phyloP scores from a whole-genome alignment of 2,797 vertebrate species.

The Ctenopoma multispine region DNA sequence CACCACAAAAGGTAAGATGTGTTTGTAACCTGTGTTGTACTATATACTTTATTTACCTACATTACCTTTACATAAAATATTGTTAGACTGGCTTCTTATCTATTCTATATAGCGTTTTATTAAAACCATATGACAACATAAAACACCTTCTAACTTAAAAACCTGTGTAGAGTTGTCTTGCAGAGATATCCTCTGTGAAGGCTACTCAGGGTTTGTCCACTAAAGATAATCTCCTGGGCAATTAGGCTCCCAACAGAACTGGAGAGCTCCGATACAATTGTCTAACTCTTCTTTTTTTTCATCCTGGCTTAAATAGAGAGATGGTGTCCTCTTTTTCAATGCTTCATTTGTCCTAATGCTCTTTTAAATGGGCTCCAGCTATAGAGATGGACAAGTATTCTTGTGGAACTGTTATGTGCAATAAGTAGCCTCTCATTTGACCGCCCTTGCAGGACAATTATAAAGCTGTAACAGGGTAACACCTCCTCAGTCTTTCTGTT shows the following conservation, averaged over 20 bases:
- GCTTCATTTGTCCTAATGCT: slow-evolving; percentile 78
- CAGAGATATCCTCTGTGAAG: slow-evolving; percentile 51
- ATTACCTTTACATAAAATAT: no score
- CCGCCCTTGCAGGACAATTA: slow-evolving; percentile 82
- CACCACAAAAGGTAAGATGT: no score
- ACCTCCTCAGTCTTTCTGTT: slow-evolving; percentile 77
- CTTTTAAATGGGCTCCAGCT: slow-evolving; percentile 72
- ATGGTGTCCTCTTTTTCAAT: slow-evolving; percentile 66
- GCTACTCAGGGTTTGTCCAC: slow-evolving; percentile 30
- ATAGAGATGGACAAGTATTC: slow-evolving; percentile 75
- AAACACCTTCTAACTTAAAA: no score
- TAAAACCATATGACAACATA: no score
- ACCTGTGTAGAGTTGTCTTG: neutral
- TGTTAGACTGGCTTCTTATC: no score
- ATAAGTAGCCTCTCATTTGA: slow-evolving; percentile 82
- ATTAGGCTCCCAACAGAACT: slow-evolving; percentile 56
- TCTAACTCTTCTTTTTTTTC: slow-evolving; percentile 45
- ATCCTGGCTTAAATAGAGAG: slow-evolving; percentile 63
- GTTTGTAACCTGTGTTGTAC: no score
- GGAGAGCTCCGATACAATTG: slow-evolving; percentile 45
- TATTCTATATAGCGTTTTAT: no score
- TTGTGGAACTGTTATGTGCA: slow-evolving; percentile 72
- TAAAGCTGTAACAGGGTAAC: slow-evolving; percentile 79
- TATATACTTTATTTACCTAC: no score
- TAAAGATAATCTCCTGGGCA: slow-evolving; percentile 48